Percentiles rank a stretch among this genome's conserved stretches.
phyloP scores from a whole-genome alignment of 2,113 vertebrate genomes.

The Bambusicola thoracicus region DNA sequence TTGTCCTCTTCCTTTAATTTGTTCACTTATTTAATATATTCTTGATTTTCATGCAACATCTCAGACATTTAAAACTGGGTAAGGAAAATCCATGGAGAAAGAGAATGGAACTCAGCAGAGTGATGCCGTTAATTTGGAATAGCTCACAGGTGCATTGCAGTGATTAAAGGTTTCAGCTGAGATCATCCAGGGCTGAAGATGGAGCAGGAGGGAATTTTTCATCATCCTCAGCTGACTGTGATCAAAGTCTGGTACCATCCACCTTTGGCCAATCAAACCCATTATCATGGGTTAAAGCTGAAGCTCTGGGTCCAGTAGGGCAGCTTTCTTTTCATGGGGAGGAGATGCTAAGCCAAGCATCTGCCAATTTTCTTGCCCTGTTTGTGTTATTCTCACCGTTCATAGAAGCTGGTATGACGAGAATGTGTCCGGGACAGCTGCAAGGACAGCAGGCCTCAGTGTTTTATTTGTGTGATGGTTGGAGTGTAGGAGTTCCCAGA shows the following conservation, averaged over 20 bases:
- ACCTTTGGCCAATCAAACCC: fast-evolving
- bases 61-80: not conserved
- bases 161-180: not conserved
- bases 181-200: not conserved
- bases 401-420: fast-evolving
- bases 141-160: not conserved
- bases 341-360: not conserved
- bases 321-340: not conserved
- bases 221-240: not conserved
- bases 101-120: not conserved
- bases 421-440: not conserved
- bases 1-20: not conserved
- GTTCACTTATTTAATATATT: not conserved
- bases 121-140: not conserved
- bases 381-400: not conserved
- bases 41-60: not conserved
- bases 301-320: not conserved
- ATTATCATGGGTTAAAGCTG: fast-evolving
- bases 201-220: not conserved
- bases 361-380: not conserved
- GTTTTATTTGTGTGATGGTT: not conserved
- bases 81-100: not conserved
- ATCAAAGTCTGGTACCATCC: fast-evolving
- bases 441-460: not conserved
- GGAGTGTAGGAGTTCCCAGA: not conserved